Percentiles rank a stretch among this genome's conserved stretches.
Conservation (phyloP, 2,113 vertebrate genomes). For the Sylvicapra grimmia region DNA sequence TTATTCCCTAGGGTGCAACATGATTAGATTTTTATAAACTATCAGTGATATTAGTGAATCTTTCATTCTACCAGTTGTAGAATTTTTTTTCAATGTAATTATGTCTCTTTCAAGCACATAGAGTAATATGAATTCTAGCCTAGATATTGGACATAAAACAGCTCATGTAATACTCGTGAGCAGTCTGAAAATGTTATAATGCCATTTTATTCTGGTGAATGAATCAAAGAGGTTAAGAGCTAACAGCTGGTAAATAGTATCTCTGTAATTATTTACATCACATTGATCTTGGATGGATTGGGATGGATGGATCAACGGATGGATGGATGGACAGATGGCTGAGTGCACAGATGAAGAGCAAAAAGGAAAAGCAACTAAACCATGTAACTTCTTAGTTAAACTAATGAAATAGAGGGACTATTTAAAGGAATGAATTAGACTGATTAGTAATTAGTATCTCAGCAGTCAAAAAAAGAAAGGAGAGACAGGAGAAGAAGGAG, state of each 20-base stretch:
- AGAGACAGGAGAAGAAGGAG: not conserved
- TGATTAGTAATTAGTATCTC: not conserved
- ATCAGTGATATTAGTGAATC: not conserved
- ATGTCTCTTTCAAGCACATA: not conserved
- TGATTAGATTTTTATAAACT: not conserved
- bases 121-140: not conserved
- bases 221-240: not conserved
- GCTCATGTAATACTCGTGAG: not conserved
- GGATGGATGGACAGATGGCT: not conserved
- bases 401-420: not conserved
- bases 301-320: not conserved
- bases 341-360: not conserved
- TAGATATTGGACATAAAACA: not conserved
- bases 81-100: not conserved
- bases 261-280: not conserved
- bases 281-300: not conserved
- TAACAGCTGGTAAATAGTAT: not conserved
- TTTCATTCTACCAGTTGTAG: not conserved
- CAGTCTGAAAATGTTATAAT: not conserved
- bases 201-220: not conserved
- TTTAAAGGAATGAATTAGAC: constrained; percentile 1
- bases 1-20: not conserved
- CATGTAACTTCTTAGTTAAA: not conserved
- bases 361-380: not conserved
- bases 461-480: not conserved